These are phyloP conservation scores for Pseudolycoriella hygida DNA, from an alignment of 2,888 invertebrate genomes.

Conservation along the genomic window DNA sequence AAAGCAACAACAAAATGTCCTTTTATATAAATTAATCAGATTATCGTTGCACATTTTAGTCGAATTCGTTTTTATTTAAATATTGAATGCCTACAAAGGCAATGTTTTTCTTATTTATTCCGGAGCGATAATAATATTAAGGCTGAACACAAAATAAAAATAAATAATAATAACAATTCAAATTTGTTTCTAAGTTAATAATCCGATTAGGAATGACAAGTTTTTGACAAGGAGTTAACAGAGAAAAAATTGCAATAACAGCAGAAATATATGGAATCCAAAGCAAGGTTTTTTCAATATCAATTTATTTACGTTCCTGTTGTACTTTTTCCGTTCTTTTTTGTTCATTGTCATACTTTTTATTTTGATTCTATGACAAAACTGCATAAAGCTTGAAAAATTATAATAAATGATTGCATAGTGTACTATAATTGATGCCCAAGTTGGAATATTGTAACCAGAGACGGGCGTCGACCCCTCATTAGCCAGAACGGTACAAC, in stretches of 20 bases:
- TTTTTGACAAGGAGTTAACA: conserved; percentile 7
- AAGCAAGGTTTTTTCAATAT: neutral
- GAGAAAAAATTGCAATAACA: neutral
- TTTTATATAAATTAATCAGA: conserved; percentile 3
- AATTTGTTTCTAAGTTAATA: conserved; percentile 4
- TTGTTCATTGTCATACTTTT: no score
- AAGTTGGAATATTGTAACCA: no score
- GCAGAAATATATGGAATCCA: neutral
- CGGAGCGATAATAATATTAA: no score
- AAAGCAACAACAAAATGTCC: no score
- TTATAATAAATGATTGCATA: no score
- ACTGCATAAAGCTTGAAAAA: no score
- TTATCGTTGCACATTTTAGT: conserved; percentile 6
- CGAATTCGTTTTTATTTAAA: conserved; percentile 3
- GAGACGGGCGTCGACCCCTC: no score
- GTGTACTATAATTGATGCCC: no score
- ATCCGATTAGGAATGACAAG: conserved; percentile 7
- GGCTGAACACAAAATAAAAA: no score
- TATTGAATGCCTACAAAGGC: neutral
- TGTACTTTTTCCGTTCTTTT: no score
- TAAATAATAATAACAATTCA: conserved; percentile 2
- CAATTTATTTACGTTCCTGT: neutral
- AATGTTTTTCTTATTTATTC: neutral
- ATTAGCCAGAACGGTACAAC: no score
- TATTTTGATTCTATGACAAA: no score